Evolutionary conservation across 2,797 vertebrate genomes (phyloP), one percentile per base, ranked within the genome.

Genomic region (Trematocara caparti): DNA sequence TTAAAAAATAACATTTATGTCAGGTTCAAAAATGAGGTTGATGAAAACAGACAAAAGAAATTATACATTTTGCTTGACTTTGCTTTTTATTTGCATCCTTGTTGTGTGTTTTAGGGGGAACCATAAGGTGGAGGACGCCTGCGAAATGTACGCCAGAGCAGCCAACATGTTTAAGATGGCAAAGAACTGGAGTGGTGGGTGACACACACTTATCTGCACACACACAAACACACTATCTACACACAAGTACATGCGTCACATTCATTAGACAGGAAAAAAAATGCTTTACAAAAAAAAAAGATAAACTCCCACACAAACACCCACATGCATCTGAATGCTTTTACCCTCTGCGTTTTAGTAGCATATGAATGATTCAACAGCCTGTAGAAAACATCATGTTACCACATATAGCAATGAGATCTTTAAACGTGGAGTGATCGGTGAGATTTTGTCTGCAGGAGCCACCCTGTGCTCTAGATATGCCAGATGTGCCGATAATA

Each of bases 121-220:
- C 92, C 97, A 98, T 76, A 98, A 97, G 80, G 96, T 99, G 83
- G 98, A 99, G 92, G 98, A 99, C 50, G 98, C 98, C 36, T 99
- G 98, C 69, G 98, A 99, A 89, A 99, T 99, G 96, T 99, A 99
- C 75, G 98, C 98, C 71, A 96, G 98, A 95, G 98, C 98, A 82
- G 98, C 98, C 88, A 99, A 99, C 95, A 99, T 99, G 98, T 99
- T 99, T 95, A 99, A 99, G 96, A 99, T 99, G 91, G 98, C 98
- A 87, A 99, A 99, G 94, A 99, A 99, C 86, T 99, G 98, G 98
- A 99, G 93, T 34, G 98, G 98, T 99, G 96, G 83, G 97, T 97
- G 30, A 76, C 80, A 82, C 84, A 77, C 73, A 76, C 69, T 30
- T 32, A 57, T 57, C 27, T 32, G 8, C 32, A 19, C n/a, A 19